Evolutionary conservation across 1,140 invertebrate species (phyloP), one percentile per base, ranked within the genome.

Genomic region (Cataglyphis hispanica): DNA sequence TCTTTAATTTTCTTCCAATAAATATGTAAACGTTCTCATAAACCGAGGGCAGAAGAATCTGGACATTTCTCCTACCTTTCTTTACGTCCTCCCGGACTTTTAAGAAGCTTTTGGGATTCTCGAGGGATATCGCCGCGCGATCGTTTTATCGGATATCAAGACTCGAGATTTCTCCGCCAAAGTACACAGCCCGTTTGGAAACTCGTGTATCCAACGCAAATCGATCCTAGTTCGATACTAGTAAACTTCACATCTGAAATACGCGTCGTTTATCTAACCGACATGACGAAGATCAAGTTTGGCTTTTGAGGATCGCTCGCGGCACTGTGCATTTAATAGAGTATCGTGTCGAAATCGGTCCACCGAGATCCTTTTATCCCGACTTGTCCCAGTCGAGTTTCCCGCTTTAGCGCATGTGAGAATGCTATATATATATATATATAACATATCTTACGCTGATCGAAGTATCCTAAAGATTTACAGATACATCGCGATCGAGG

Each of bases 81-180:
- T 10, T 40, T 67, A 13, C n/a, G 22, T n/a, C 27, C 69, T 27
- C 50, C 16, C 58, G 84, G 53, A 78, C 34, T 50, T 64, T 85
- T 85, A 85, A 85, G 75, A 67, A 85, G 84, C 84, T 85, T 85
- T 85, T 40, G 76, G 76, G 84, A 85, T 64, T 85, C 76, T 50
- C 84, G 75, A 67, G 84, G 75, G 75, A 70, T 78, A 80, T 64
- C 46, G 53, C 63, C 50, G 37, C 40, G 63, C 60, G 84, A 85
- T 85, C 84, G 63, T 80, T 85, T 85, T 80, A 85, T 85, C 84
- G 84, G 75, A 85, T 85, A 85, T 85, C 72, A 75, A 67, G 63
- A 67, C 84, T 80, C 75, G 61, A 66, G 84, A 85, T 85, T 85
- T 85, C 75, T 85, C 75, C 77, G 43, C 60, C 61, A 77, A 85